phyloP scores from a whole-genome alignment of 2,797 vertebrate species.

The Dipus sagitta region DNA sequence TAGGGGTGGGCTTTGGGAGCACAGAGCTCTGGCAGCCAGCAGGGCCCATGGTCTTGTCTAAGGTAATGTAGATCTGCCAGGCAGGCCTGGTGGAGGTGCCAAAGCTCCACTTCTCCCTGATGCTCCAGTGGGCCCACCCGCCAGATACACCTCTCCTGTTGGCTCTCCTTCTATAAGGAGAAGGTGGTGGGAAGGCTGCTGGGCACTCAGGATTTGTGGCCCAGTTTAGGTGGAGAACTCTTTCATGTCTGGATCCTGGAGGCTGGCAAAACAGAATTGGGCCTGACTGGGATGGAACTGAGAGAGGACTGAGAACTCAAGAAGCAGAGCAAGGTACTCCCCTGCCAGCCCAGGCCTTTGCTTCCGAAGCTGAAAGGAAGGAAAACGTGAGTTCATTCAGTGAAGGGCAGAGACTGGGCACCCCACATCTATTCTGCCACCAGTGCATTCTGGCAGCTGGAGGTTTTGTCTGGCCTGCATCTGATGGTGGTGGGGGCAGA shows the following conservation, averaged over 20 bases:
- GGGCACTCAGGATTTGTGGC: background rate
- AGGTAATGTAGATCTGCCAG: background rate
- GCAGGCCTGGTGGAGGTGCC: fast-evolving
- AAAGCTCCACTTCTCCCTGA: fast-evolving
- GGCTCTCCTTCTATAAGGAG: background rate
- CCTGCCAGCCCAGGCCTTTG: fast-evolving
- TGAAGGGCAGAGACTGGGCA: background rate
- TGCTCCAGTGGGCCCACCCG: fast-evolving
- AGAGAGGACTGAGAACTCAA: background rate
- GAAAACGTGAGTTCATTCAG: background rate
- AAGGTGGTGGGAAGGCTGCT: too few species aligned
- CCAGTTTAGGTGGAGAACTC: background rate
- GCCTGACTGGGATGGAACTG: too few species aligned
- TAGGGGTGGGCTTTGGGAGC: fast-evolving
- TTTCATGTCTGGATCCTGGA: background rate
- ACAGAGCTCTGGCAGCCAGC: background rate
- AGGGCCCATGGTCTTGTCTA: fast-evolving
- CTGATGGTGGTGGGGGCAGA: background rate
- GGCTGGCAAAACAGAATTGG: background rate
- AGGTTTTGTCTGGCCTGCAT: background rate
- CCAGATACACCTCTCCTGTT: too few species aligned
- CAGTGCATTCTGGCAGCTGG: background rate
- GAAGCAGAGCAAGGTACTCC: background rate
- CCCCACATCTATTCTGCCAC: fast-evolving
- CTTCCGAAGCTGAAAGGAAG: background rate